Percentiles rank a stretch among this genome's conserved stretches.
Evolutionary conservation across 2,888 invertebrate genomes (phyloP).

Genomic region (Rhagonycha lutea): DNA sequence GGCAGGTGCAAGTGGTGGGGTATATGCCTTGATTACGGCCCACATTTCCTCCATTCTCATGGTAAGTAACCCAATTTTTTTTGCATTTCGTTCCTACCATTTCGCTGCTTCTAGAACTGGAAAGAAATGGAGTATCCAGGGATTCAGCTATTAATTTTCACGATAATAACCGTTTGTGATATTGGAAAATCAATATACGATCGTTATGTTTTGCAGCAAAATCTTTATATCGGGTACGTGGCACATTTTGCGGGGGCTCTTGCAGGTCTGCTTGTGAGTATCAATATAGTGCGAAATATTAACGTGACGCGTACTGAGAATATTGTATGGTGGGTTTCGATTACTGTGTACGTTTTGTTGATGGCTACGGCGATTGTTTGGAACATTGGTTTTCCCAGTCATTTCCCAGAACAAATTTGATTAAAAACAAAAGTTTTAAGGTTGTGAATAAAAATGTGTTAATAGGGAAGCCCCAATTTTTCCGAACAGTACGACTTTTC

Average conservation of each 20-base stretch:
- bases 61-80: constrained; percentile 59
- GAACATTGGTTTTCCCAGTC: constrained; percentile 68
- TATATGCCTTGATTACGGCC: constrained; percentile 91
- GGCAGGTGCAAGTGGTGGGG: constrained; percentile 94
- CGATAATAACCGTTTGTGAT: constrained; percentile 81
- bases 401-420: constrained; percentile 52
- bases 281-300: constrained; percentile 77
- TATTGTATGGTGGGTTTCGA: constrained; percentile 79
- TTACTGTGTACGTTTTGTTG: constrained; percentile 69
- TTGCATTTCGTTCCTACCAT: background rate
- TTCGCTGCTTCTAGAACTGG: constrained; percentile 76
- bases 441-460: background rate
- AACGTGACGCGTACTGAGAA: constrained; percentile 81
- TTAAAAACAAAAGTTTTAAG: background rate
- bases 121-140: constrained; percentile 93
- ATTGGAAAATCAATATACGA: constrained; percentile 90
- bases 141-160: constrained; percentile 80
- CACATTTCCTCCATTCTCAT: constrained; percentile 91
- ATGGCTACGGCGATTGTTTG: constrained; percentile 75
- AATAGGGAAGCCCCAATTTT: background rate
- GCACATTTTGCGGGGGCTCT: constrained; percentile 92
- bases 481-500: background rate
- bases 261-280: constrained; percentile 75
- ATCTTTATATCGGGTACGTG: constrained; percentile 86
- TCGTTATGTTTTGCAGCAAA: constrained; percentile 71